A percentile compares a stretch with the other conserved stretches of the same genome.
Evolutionary conservation across 2,113 vertebrate species (phyloP).

Genomic region (Chionis minor): DNA sequence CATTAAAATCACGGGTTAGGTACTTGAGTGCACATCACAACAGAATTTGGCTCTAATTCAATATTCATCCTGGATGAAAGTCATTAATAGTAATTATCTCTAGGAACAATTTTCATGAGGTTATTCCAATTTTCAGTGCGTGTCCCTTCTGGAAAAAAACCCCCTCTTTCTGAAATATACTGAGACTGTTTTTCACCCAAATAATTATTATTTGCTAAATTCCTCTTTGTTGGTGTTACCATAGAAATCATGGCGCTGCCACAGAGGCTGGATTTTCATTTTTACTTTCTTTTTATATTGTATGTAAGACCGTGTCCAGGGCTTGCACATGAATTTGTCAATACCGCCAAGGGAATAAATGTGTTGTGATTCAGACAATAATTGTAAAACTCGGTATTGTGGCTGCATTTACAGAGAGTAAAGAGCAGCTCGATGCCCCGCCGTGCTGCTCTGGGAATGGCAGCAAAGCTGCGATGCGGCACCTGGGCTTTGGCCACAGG

Average conservation of each 20-base stretch:
- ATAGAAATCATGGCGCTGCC: background rate
- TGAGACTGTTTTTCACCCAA: background rate
- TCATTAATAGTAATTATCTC: background rate
- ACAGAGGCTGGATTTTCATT: background rate
- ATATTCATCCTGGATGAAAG: background rate
- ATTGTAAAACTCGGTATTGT: rapidly evolving
- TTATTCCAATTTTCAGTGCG: background rate
- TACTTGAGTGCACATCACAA: background rate
- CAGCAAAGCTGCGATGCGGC: rapidly evolving
- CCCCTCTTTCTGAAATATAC: background rate
- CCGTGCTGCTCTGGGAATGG: rapidly evolving
- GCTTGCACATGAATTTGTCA: background rate
- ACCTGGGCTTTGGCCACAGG: background rate
- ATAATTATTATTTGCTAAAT: background rate
- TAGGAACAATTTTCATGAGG: background rate
- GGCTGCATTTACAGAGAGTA: rapidly evolving
- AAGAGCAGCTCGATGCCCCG: rapidly evolving
- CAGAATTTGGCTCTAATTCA: background rate
- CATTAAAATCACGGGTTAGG: background rate
- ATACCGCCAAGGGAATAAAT: background rate
- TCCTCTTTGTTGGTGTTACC: background rate
- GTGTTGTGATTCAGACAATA: rapidly evolving
- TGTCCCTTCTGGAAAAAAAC: background rate
- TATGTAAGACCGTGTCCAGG: background rate
- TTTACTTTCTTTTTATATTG: background rate